phyloP scores from a whole-genome alignment of 2,888 invertebrate genomes.

The Ormyrus labotus region DNA sequence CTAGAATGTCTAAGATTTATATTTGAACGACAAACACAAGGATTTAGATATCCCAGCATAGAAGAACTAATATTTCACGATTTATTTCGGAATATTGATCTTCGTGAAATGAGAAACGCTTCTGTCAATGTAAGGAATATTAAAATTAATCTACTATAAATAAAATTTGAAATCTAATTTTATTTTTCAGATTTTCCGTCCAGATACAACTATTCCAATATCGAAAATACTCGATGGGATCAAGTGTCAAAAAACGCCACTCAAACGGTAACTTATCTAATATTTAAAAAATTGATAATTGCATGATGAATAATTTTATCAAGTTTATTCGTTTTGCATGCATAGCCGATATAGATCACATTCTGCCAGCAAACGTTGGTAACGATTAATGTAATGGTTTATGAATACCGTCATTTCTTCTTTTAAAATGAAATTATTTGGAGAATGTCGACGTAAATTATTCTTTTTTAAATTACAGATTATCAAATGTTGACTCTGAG shows the following conservation, averaged over 20 bases:
- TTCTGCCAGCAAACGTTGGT: slow-evolving; percentile 67
- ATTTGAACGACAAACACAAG: slow-evolving; percentile 80
- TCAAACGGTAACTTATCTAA: slow-evolving; percentile 65
- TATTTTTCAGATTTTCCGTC: slow-evolving; percentile 71
- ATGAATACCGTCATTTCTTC: background rate
- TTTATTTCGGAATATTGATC: slow-evolving; percentile 91
- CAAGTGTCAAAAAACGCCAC: slow-evolving; percentile 66
- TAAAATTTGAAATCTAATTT: slow-evolving; percentile 19
- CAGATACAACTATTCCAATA: slow-evolving; percentile 70
- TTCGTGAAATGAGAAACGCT: slow-evolving; percentile 90
- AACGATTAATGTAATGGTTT: slow-evolving; percentile 59
- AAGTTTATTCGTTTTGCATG: slow-evolving; percentile 66
- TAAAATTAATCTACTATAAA: background rate
- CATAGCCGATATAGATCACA: slow-evolving; percentile 68
- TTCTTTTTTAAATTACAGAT: slow-evolving; percentile 62
- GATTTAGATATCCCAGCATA: slow-evolving; percentile 83
- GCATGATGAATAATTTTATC: slow-evolving; percentile 45
- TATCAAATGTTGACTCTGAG: slow-evolving; percentile 64
- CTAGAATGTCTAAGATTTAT: slow-evolving; percentile 87
- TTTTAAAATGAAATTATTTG: slow-evolving; percentile 12
- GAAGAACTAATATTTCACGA: slow-evolving; percentile 90
- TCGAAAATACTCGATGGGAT: slow-evolving; percentile 71
- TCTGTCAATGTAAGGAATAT: slow-evolving; percentile 82
- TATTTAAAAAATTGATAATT: slow-evolving; percentile 23
- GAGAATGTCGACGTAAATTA: background rate